Base-by-base conservation (phyloP, 2,888 invertebrate genomes). In the Drosophila imparisetae region DNA sequence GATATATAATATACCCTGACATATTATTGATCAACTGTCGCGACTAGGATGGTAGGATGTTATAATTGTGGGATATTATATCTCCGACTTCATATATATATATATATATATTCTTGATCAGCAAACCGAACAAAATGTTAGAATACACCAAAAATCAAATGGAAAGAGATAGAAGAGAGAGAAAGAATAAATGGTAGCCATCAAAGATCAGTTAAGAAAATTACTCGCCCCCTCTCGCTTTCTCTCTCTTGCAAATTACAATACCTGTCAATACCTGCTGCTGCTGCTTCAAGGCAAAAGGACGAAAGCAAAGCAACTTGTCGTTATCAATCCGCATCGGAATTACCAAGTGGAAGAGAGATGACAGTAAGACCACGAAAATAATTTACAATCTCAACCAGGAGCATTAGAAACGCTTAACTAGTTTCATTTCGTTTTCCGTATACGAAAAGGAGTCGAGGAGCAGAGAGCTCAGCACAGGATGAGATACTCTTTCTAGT, bases 251-350 rank as follows among this genome's bases (percentile, higher is more conserved):
- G 29, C 65, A 54, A 34, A 48, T 21, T 27, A 32, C 49, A 53
- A 48, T 27, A 32, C n/a, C n/a, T n/a, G 40, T 7, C 62, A 63
- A 55, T 68, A 77, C 66, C 76, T 75, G 76, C 75, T 64, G 64
- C 57, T 50, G 58, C 32, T 34, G 34, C 57, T 54, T 63, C 66
- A 66, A 77, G 77, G 77, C 15, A 45, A 45, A 45, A 24, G 45
- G 45, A 45, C 45, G 45, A 45, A 45, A 65, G 61, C 50, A 72
- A 68, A 52, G 29, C 64, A 64, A 76, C 27, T 65, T 66, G 72
- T 66, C 58, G 63, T 60, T 78, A 84, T 82, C 76, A 85, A 81
- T 66, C 84, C 69, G 60, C 50, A 66, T 40, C 27, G 21, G 7
- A 24, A 24, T 24, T 0, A 15, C 45, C 55, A 34, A 60, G 80